These are phyloP conservation scores for Pseudomyrmex gracilis DNA, from an alignment of 1,140 invertebrate species.

Conservation along the genomic window DNA sequence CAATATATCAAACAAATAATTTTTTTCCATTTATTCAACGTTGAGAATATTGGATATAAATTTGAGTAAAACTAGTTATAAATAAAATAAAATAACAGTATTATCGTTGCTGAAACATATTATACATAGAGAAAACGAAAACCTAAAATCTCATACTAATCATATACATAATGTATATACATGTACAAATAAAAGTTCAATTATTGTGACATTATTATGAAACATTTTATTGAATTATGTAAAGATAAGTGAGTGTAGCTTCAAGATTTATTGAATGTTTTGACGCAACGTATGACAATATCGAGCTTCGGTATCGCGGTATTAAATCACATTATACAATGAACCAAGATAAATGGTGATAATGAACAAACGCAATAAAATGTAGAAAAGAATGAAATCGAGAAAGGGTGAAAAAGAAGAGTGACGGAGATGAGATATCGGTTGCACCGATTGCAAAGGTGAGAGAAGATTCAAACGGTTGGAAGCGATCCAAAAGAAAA, in stretches of 20 bases:
- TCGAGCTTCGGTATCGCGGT: not conserved
- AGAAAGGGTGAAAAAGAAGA: conserved; percentile 26
- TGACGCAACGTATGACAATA: conserved; percentile 5
- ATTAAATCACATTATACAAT: conserved; percentile 18
- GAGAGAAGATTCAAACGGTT: conserved; percentile 52
- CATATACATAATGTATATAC: too few species aligned
- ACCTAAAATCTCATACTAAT: not conserved
- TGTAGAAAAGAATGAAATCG: conserved; percentile 13
- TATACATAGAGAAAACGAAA: not conserved
- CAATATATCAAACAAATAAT: not conserved
- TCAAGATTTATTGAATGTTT: not conserved
- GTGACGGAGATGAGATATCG: conserved; percentile 49
- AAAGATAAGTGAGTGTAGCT: too few species aligned
- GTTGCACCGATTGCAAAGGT: conserved; percentile 57
- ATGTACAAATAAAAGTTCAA: too few species aligned
- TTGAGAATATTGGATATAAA: conserved; percentile 50
- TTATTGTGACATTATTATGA: not conserved
- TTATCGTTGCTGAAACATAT: conserved; percentile 5
- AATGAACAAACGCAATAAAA: conserved; percentile 40
- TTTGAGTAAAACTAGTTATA: conserved; percentile 14
- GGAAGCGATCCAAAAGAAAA: conserved; percentile 59
- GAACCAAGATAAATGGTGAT: conserved; percentile 41
- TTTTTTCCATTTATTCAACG: conserved; percentile 37
- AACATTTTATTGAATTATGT: not conserved
- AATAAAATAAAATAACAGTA: conserved; percentile 32